A percentile compares a stretch with the other conserved stretches of the same genome.
Evolutionary conservation across 2,797 vertebrate species (phyloP).

Genomic region (Eospalax fontanierii): DNA sequence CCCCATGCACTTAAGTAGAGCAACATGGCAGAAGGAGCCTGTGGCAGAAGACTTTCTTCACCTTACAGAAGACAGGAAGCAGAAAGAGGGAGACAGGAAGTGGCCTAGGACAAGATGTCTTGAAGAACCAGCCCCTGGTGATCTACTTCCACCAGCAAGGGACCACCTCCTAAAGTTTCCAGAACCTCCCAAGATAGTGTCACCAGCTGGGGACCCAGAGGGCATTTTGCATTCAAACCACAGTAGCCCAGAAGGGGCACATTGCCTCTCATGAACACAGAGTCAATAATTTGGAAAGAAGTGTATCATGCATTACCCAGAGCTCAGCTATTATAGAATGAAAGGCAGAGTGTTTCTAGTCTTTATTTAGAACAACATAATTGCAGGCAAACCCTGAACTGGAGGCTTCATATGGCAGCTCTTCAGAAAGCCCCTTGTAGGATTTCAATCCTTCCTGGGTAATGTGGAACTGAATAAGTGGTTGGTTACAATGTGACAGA

Average conservation of each 20-base stretch:
- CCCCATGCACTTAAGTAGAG: background rate
- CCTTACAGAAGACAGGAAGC: background rate
- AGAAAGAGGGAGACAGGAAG: background rate
- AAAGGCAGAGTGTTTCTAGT: conserved; percentile 44
- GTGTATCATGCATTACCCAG: background rate
- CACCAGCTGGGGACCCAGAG: background rate
- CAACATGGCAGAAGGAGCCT: background rate
- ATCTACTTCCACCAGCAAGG: background rate
- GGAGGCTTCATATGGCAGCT: conserved; percentile 13
- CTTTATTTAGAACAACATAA: conserved; percentile 66
- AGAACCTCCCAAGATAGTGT: background rate
- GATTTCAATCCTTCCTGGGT: background rate
- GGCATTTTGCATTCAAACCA: background rate
- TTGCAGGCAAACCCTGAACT: conserved; percentile 51
- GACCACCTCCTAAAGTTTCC: background rate
- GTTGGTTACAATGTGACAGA: background rate
- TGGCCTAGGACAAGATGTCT: background rate
- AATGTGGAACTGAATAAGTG: background rate
- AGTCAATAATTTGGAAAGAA: background rate
- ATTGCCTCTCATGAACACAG: background rate
- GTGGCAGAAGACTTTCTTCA: background rate
- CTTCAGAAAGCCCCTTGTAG: background rate
- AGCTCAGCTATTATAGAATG: conserved; percentile 19
- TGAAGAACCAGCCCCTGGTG: background rate
- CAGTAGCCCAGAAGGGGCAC: background rate